A percentile compares a stretch with the other conserved stretches of the same genome.
Conservation (phyloP, 2,797 vertebrate species). For the Aeoliscus strigatus region DNA sequence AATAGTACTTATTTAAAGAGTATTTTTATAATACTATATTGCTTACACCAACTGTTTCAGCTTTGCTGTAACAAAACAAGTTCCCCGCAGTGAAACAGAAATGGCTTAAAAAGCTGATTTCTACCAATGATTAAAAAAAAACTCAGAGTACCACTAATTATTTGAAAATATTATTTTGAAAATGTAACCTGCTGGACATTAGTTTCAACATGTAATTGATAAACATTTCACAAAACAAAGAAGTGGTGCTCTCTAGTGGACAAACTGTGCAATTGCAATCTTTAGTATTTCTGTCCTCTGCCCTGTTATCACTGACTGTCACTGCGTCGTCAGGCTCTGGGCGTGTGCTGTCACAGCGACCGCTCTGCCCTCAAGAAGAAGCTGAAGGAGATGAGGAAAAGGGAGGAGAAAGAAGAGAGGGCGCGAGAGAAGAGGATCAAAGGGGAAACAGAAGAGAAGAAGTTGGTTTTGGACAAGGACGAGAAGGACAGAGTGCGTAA, state of each 20-base stretch:
- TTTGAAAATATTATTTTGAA: too few species aligned
- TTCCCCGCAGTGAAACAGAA: too few species aligned
- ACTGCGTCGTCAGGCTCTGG: constrained; percentile 69
- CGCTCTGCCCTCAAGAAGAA: constrained; percentile 83
- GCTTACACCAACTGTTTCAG: too few species aligned
- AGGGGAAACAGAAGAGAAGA: constrained; percentile 65
- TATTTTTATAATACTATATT: too few species aligned
- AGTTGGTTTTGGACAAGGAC: constrained; percentile 72
- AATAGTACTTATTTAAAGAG: too few species aligned
- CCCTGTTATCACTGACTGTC: not conserved
- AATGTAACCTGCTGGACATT: too few species aligned
- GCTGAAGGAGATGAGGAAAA: constrained; percentile 85
- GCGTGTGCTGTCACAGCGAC: constrained; percentile 82
- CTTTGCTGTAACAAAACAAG: too few species aligned
- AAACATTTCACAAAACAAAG: too few species aligned
- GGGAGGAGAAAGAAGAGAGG: constrained; percentile 81
- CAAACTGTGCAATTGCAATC: not conserved
- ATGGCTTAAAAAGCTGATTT: too few species aligned
- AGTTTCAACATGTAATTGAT: too few species aligned
- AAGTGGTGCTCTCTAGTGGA: constrained; percentile 3
- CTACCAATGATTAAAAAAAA: too few species aligned
- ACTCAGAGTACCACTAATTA: too few species aligned
- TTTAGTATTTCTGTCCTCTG: not conserved
- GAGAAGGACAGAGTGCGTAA: constrained; percentile 57
- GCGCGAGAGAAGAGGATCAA: constrained; percentile 58